Evolutionary conservation across 2,888 invertebrate species (phyloP).

Genomic region (Drosophila paracracens): DNA sequence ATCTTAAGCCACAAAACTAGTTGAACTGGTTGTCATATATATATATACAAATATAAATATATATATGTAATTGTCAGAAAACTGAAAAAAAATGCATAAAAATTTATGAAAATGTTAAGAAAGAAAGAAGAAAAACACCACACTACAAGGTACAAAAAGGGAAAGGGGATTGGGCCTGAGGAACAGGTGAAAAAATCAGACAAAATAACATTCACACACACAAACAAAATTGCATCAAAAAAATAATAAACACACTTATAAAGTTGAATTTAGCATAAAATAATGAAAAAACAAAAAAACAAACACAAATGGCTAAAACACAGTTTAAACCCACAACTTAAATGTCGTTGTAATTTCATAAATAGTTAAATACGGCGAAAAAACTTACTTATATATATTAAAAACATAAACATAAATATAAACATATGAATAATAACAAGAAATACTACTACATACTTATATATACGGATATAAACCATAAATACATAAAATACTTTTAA

Average conservation of each 20-base stretch:
- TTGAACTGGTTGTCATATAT: conserved; percentile 68
- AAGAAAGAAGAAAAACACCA: conserved; percentile 50
- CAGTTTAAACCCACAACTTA: conserved; percentile 63
- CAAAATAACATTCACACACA: conserved; percentile 20
- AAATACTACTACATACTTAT: conserved; percentile 16
- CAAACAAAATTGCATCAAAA: background rate
- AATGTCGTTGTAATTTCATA: conserved; percentile 78
- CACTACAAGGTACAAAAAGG: conserved; percentile 68
- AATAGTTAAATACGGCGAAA: conserved; percentile 36
- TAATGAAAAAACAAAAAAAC: conserved; percentile 3
- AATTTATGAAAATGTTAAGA: conserved; percentile 35
- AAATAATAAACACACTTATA: conserved; percentile 50
- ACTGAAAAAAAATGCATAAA: conserved; percentile 23
- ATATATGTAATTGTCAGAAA: conserved; percentile 36
- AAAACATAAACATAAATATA: conserved; percentile 1
- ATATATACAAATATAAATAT: background rate
- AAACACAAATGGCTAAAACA: conserved; percentile 50
- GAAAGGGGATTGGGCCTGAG: conserved; percentile 38
- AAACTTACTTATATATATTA: conserved; percentile 9
- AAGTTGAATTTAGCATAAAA: conserved; percentile 71
- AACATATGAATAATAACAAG: conserved; percentile 17
- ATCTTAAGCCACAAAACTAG: conserved; percentile 54
- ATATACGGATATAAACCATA: conserved; percentile 7
- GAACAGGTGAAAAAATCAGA: conserved; percentile 68
- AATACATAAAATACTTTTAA: conserved; percentile 12